Evolutionary conservation across 2,797 vertebrate genomes (phyloP), one percentile per base, ranked within the genome.

Genomic region (Anomalospiza imberbis): DNA sequence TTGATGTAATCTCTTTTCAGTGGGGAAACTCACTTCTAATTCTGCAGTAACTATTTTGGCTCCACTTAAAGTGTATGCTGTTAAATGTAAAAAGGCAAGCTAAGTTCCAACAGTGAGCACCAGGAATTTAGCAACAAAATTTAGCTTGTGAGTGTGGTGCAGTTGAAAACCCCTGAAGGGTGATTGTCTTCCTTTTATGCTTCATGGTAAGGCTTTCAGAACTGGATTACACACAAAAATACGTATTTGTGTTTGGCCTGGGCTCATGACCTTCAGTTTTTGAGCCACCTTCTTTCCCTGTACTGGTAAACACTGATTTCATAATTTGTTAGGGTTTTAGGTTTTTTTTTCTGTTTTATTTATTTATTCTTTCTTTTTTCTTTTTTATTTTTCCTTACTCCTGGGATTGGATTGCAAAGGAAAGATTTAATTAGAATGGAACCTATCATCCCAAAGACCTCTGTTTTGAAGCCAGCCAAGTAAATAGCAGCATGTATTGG

Each of bases 331-430:
- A 48, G n/a, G 5, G 11, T 50, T 80, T 67, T 40, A 9, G 36
- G 21, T 44, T 5, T 24, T n/a, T 24, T 9, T 8, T 12, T 9
- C 4, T 4, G 3, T 16, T 28, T 38, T n/a, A 1, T 11, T 3
- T 60, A 9, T 60, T 28, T 38, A 4, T 28, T 40, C 11, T 48
- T 50, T 28, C 22, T 4, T n/a, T 40, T 44, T 17, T 7, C 2
- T 19, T 2, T 7, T 7, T 31, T 28, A 26, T 29, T 3, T 9
- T 1, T 1, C 0, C 1, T 8, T 4, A 4, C 6, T 11, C 20
- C 12, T 60, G 31, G 12, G 32, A 53, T 40, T 74, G 38, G 10
- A 40, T 47, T 71, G 66, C 20, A 34, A 83, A 81, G 26, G 40
- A 58, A 70, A 66, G 26, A 53, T 61, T 81, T 73, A 71, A 67